Percentiles rank a stretch among this genome's conserved stretches.
These are phyloP conservation scores for Phengaris arion DNA, from an alignment of 2,888 invertebrate genomes.

Conservation along the genomic window DNA sequence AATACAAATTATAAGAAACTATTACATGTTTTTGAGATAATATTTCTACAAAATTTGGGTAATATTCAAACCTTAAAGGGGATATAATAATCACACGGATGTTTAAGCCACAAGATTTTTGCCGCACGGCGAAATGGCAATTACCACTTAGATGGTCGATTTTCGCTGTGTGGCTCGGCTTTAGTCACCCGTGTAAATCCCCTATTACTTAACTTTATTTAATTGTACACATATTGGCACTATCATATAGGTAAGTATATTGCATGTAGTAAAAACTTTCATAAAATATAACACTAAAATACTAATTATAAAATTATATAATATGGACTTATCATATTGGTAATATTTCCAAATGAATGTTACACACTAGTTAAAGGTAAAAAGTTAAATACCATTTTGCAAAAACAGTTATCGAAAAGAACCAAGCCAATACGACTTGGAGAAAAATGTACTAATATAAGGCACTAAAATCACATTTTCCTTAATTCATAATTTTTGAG, in stretches of 20 bases:
- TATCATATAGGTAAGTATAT: constrained; percentile 30
- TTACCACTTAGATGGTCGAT: too few species aligned
- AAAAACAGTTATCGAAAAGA: constrained; percentile 24
- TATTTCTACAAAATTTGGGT: background rate
- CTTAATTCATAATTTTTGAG: constrained; percentile 38
- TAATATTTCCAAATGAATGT: constrained; percentile 22
- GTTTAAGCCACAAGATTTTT: too few species aligned
- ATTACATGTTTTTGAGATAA: background rate
- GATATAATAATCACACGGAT: too few species aligned
- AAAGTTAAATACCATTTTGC: background rate
- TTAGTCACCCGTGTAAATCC: too few species aligned
- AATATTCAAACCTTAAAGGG: background rate
- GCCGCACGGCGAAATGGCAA: too few species aligned
- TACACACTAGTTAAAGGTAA: background rate
- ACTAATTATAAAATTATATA: too few species aligned
- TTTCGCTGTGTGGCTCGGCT: too few species aligned
- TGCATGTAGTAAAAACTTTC: constrained; percentile 26
- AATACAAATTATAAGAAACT: background rate
- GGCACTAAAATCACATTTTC: constrained; percentile 64
- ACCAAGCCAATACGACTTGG: constrained; percentile 32
- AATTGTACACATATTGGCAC: constrained; percentile 33
- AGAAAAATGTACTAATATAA: constrained; percentile 47
- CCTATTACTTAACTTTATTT: background rate
- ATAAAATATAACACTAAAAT: constrained; percentile 27
- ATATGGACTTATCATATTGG: constrained; percentile 25